Conservation (phyloP, 2,888 invertebrate genomes). For the Notodonta dromedarius region DNA sequence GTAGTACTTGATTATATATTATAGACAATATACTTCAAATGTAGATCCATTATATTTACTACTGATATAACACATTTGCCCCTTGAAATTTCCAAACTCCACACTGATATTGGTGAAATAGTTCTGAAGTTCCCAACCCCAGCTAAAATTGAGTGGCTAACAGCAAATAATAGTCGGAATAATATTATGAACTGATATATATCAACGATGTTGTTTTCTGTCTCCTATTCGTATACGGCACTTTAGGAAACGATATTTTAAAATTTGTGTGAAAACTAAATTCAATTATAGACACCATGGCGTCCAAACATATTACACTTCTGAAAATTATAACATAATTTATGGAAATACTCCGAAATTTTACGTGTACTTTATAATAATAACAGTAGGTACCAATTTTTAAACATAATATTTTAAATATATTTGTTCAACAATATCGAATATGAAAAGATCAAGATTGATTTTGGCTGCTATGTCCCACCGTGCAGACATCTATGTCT, state of each 20-base stretch:
- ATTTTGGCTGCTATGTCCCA: background rate
- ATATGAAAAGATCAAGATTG: background rate
- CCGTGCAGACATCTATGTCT: background rate
- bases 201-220: background rate
- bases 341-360: no score
- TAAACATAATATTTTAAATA: no score
- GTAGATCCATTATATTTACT: background rate
- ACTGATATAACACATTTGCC: background rate
- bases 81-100: slow-evolving; percentile 17
- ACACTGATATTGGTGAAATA: slow-evolving; percentile 30
- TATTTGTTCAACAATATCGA: background rate
- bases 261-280: no score
- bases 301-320: no score
- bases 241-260: no score
- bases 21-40: no score
- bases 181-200: slow-evolving; percentile 19
- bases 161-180: slow-evolving; percentile 28
- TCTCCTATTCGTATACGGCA: background rate
- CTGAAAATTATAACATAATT: no score
- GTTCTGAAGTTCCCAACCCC: slow-evolving; percentile 14
- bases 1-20: no score
- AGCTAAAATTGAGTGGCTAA: slow-evolving; percentile 30
- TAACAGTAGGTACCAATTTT: no score
- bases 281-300: no score
- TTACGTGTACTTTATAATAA: no score